Evolutionary conservation across 92 coral and sea anemone species (phyloP), one percentile per base, ranked within the genome.

Genomic region (Scolanthus callimorphus): DNA sequence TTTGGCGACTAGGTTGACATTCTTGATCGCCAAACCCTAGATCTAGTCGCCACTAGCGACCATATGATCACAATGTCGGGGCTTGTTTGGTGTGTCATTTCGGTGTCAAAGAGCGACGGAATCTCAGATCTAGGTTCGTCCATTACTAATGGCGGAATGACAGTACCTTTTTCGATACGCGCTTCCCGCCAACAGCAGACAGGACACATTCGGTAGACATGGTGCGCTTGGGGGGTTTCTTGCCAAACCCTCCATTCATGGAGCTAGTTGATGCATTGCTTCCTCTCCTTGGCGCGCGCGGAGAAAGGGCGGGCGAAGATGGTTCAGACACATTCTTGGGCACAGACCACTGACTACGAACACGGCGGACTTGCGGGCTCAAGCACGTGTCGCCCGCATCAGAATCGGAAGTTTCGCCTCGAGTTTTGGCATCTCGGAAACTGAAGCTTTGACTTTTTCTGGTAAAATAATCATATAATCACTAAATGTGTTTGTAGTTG

Each of bases 331-430:
- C 55, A 3, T 49, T 55, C 65, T 67, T 67, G 12, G 67, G 76
- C 3, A 57, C 45, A 13, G 76, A 67, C 77, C 72, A 81, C 49
- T 65, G 67, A 29, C 70, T 73, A 20, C 67, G 57, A 20, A 49
- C 66, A 10, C 74, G 56, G 43, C 75, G 31, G 29, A 60, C 68
- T 20, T 70, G 77, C 31, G 77, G 77, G 27, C 69, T 59, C 27
- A 64, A 11, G 34, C 23, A 17, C 17, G 31, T 21, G 3, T 50
- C 78, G 21, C 66, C 57, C 0, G 68, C 47, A 21, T 78, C 86
- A 1, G 83, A 83, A 58, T 87, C 90, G 31, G 96, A 78, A 1
- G 83, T 56, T 43, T 87, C 96, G 15, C 80, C 83, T 10, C 63
- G 62, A 21, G 80, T 76, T 24, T 56, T 72, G 6, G 60, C 28